Evolutionary conservation across 1,140 invertebrate genomes (phyloP).

Genomic region (Popillia japonica): DNA sequence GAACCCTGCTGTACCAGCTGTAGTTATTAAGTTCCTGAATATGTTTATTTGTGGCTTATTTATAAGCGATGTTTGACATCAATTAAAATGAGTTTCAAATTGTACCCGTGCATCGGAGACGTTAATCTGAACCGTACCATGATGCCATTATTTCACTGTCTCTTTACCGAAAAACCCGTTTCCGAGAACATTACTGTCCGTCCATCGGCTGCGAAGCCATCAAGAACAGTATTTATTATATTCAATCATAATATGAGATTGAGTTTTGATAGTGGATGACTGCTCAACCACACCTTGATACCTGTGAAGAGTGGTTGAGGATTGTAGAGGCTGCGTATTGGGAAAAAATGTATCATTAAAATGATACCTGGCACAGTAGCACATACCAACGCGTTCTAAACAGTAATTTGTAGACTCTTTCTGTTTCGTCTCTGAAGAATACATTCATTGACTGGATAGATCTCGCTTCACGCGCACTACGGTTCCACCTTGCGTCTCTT

Average conservation of each 20-base stretch:
- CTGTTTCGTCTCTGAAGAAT: constrained; percentile 35
- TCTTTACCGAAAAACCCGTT: constrained; percentile 25
- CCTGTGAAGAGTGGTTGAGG: constrained; percentile 33
- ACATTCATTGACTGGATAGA: constrained; percentile 29
- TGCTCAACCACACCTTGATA: constrained; percentile 38
- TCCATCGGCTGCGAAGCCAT: constrained; percentile 14
- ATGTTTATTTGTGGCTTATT: constrained; percentile 28
- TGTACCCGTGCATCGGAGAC: constrained; percentile 12
- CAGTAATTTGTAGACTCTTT: constrained; percentile 36
- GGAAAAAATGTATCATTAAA: constrained; percentile 40
- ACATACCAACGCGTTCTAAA: constrained; percentile 39
- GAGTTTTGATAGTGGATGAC: constrained; percentile 39
- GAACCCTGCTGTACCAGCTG: not conserved
- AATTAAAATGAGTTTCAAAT: constrained; percentile 32
- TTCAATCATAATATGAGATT: constrained; percentile 40
- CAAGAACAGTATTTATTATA: constrained; percentile 37
- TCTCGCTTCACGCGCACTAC: not conserved
- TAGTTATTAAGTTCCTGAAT: constrained; percentile 26
- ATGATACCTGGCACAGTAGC: constrained; percentile 40
- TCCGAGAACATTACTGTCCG: constrained; percentile 27
- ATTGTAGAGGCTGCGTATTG: constrained; percentile 11
- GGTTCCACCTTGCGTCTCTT: not conserved
- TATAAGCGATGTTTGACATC: constrained; percentile 32
- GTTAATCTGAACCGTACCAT: constrained; percentile 19
- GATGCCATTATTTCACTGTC: constrained; percentile 23